Evolutionary conservation across 2,797 vertebrate species (phyloP), one percentile per base, ranked within the genome.

Genomic region (Monodelphis domestica): DNA sequence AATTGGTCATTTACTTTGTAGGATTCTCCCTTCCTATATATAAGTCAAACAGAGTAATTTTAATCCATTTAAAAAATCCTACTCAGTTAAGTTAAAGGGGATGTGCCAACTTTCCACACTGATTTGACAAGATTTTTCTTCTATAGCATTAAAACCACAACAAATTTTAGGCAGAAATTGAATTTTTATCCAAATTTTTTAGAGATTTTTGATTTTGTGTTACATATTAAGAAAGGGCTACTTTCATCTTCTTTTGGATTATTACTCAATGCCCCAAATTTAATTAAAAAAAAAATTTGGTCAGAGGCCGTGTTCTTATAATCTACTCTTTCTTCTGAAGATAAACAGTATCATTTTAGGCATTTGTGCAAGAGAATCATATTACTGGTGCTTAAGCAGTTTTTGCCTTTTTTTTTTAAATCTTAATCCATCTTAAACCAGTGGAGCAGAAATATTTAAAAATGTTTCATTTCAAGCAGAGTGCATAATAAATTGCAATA

Each of bases 391-490:
- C 98, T 98, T 98, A 99, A 98, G 98, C 98, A 98, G 98, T 98
- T 98, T 98, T 98, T 97, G 97, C 98, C 98, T 98, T 98, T 95
- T 97, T 94, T 97, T 98, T 95, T 96, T 95, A 98, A 98, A 99
- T 98, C 98, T 98, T 99, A 99, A 99, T 99, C 98, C 98, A 99
- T 99, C 98, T 99, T 99, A 99, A 99, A 99, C 98, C 98, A 98
- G 98, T 98, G 98, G 98, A 98, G 98, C 98, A 99, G 98, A 99
- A 99, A 98, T 99, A 98, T 99, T 98, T 98, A 98, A 98, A 98
- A 99, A 98, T 98, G 98, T 98, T 99, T 98, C 98, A 98, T 99
- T 99, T 98, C 98, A 98, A 98, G 98, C 98, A 98, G 98, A 98
- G 98, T 98, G 98, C 98, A 98, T 98, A 98, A 98, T 99, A 98